A percentile compares a stretch with the other conserved stretches of the same genome.
phyloP scores from a whole-genome alignment of 2,888 invertebrate genomes.

The Philhelius pedissequus region DNA sequence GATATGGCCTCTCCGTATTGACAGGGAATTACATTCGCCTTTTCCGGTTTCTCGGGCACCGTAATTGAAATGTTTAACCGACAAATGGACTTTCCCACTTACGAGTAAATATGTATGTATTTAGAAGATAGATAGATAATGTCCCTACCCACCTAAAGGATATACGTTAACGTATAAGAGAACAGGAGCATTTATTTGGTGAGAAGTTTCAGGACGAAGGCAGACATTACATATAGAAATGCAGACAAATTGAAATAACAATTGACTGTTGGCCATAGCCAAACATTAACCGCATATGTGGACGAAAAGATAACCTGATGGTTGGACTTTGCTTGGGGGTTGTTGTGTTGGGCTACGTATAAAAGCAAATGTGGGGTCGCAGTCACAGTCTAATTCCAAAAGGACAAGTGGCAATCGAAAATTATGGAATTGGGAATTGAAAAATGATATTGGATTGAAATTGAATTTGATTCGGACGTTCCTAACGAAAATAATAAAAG shows the following conservation, averaged over 20 bases:
- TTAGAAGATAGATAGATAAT: too few species aligned
- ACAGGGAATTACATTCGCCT: conserved; percentile 66
- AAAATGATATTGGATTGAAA: conserved; percentile 57
- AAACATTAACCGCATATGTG: conserved; percentile 55
- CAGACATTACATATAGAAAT: not conserved
- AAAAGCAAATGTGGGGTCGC: not conserved
- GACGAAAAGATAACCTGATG: conserved; percentile 31
- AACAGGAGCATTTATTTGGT: conserved; percentile 9
- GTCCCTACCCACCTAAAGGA: too few species aligned
- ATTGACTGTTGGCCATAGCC: conserved; percentile 55
- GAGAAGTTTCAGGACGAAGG: not conserved
- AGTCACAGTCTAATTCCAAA: not conserved
- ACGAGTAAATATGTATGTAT: not conserved
- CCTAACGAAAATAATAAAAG: not conserved
- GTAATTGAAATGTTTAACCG: conserved; percentile 68
- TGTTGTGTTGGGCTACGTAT: not conserved
- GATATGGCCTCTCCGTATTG: conserved; percentile 47
- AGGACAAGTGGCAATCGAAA: conserved; percentile 25
- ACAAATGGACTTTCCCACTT: conserved; percentile 61
- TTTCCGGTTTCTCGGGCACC: conserved; percentile 64
- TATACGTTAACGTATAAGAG: not conserved
- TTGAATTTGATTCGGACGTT: conserved; percentile 27
- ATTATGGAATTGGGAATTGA: conserved; percentile 32
- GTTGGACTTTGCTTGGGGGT: conserved; percentile 27
- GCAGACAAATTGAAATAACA: conserved; percentile 63